Evolutionary conservation across 1,140 invertebrate genomes (phyloP).

Genomic region (Cherax destructor): DNA sequence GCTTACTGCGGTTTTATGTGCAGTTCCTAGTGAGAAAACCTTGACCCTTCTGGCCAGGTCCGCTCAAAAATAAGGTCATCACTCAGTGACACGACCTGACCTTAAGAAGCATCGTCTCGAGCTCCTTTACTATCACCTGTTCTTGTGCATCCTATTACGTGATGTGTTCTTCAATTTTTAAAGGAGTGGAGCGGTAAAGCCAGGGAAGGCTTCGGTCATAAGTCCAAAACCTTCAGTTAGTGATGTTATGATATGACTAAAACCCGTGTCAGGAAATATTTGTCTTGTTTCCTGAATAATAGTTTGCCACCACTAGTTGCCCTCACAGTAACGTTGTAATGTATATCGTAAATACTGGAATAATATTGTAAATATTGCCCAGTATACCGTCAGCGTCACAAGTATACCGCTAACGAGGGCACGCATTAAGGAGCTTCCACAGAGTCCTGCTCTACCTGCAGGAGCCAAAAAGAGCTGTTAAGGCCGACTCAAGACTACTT

Average conservation of each 20-base stretch:
- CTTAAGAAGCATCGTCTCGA: conserved; percentile 30
- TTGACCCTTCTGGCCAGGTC: conserved; percentile 32
- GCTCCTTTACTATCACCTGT: conserved; percentile 40
- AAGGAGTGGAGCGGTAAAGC: no score
- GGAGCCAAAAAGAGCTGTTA: conserved; percentile 47
- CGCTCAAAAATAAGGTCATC: conserved; percentile 47
- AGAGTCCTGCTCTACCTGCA: conserved; percentile 35
- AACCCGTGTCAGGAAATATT: no score
- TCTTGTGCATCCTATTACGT: no score
- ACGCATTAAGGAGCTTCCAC: conserved; percentile 31
- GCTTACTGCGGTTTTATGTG: conserved; percentile 66
- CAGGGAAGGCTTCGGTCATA: no score
- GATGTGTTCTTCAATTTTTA: no score
- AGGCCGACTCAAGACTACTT: conserved; percentile 52
- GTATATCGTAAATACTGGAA: conserved; percentile 33
- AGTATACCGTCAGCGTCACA: conserved; percentile 1
- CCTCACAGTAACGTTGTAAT: conserved; percentile 48
- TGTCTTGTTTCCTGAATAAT: no score
- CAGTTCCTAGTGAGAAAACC: conserved; percentile 31
- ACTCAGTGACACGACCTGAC: conserved; percentile 63
- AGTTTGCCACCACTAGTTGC: no score
- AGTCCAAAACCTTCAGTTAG: no score
- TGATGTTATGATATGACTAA: no score
- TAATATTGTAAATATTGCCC: conserved; percentile 30
- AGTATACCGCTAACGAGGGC: conserved; percentile 41